Base-by-base conservation (phyloP, 2,888 invertebrate genomes). In the Pristionchus arcanus region DNA sequence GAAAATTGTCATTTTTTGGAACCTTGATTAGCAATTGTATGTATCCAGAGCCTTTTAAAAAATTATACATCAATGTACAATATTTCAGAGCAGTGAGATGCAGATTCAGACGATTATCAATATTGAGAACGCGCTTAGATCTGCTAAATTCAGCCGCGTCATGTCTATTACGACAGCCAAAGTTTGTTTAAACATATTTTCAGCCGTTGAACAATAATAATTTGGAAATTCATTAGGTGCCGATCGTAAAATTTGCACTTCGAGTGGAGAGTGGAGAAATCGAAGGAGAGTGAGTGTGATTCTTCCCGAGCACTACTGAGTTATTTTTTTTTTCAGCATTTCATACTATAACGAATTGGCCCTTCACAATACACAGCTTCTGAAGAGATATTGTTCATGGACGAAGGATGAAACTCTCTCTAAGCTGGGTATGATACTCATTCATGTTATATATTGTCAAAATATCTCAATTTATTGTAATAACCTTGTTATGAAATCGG, bases 281-380 rank as follows among this genome's bases (percentile, higher is more conserved):
- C 63, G 96, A 96, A 91, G 96, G 96, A n/a, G 97, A 97, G 93
- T 93, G 34, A 87, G 92, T 91, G 4, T 34, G 13, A 2, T 66
- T 55, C 31, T 77, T n/a, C 42, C 42, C 42, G 42, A 42, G 42
- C 3, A 42, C 42, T 42, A 5, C 42, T 42, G 9, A 42, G 42
- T 5, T 42, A 42, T 49, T 49, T 49, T 49, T 49, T 49, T 49
- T 49, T 49, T 49, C 91, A 94, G 94, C 94, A 96, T 97, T 89
- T 96, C 96, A 92, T 95, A 96, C 85, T 96, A 96, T 94, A 97
- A 97, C 93, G 96, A 95, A 28, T 95, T 97, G 92, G 96, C 96
- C 3, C 95, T 96, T 91, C 95, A 96, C 91, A 97, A 97, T 93
- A 96, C 96, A 0, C 92, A 95, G 90, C 95, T 97, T 93, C 94